Evolutionary conservation across 2,888 invertebrate species (phyloP).

Genomic region (Nymphalis c-album): DNA sequence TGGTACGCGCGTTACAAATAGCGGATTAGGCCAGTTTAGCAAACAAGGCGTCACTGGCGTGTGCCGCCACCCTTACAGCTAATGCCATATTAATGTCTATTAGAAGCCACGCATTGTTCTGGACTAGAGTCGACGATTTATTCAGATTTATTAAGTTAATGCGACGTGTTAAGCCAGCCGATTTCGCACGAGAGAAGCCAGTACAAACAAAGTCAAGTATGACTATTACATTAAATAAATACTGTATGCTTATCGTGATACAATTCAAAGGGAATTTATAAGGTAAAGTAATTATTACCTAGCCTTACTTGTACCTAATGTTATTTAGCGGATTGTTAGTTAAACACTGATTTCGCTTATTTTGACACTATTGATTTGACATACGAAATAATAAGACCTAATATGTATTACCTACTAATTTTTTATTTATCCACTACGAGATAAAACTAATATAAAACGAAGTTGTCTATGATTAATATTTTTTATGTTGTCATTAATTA

Average conservation of each 20-base stretch:
- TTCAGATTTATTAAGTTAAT: constrained; percentile 70
- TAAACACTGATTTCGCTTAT: too few relatives aligned
- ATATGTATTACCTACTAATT: too few relatives aligned
- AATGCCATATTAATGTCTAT: constrained; percentile 80
- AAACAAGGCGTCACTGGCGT: constrained; percentile 79
- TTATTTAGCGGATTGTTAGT: too few relatives aligned
- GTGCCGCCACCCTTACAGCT: constrained; percentile 70
- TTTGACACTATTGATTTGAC: too few relatives aligned
- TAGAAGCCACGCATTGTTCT: constrained; percentile 69
- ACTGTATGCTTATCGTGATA: constrained; percentile 13
- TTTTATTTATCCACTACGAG: too few relatives aligned
- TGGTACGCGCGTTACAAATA: constrained; percentile 70
- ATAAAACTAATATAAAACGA: too few relatives aligned
- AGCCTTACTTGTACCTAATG: too few relatives aligned
- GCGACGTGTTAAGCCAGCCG: constrained; percentile 63
- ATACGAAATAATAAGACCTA: too few relatives aligned
- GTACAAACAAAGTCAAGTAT: constrained; percentile 51
- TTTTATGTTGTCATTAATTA: too few relatives aligned
- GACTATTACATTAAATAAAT: constrained; percentile 25
- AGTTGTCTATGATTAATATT: too few relatives aligned
- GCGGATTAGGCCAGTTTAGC: constrained; percentile 82
- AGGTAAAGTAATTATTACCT: too few relatives aligned
- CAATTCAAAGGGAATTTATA: constrained; percentile 2
- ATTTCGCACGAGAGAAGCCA: constrained; percentile 62
- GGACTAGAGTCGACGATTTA: constrained; percentile 60